A percentile compares a stretch with the other conserved stretches of the same genome.
Evolutionary conservation across 2,113 vertebrate genomes (phyloP).

Genomic region (Phylloscopus trochiloides): DNA sequence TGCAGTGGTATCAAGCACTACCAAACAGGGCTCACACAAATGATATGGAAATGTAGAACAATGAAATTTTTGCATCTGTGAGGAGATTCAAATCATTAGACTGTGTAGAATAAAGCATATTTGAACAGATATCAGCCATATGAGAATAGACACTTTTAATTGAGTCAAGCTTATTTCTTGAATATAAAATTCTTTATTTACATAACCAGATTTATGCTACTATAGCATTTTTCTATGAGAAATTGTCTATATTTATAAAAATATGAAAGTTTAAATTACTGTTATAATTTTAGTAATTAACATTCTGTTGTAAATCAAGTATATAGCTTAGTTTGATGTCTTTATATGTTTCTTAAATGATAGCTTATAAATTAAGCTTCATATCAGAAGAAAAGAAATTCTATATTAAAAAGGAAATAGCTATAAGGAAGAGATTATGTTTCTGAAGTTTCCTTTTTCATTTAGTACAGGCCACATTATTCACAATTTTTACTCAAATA

Average conservation of each 20-base stretch:
- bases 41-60: not conserved
- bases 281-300: not conserved
- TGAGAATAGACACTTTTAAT: slow-evolving; percentile 2
- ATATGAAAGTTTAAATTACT: not conserved
- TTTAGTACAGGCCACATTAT: not conserved
- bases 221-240: not conserved
- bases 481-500: not conserved
- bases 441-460: not conserved
- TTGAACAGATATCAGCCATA: not conserved
- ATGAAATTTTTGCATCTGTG: not conserved
- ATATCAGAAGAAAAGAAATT: not conserved
- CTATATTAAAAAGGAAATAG: not conserved
- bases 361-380: not conserved
- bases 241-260: not conserved
- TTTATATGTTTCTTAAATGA: not conserved
- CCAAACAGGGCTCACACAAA: not conserved
- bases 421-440: not conserved
- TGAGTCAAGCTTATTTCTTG: not conserved
- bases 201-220: not conserved
- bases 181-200: not conserved
- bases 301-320: not conserved
- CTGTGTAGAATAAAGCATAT: not conserved
- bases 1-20: not conserved
- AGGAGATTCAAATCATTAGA: slow-evolving; percentile 1
- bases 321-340: not conserved